phyloP scores from a whole-genome alignment of 2,113 vertebrate genomes.

The Glaucidium brasilianum region DNA sequence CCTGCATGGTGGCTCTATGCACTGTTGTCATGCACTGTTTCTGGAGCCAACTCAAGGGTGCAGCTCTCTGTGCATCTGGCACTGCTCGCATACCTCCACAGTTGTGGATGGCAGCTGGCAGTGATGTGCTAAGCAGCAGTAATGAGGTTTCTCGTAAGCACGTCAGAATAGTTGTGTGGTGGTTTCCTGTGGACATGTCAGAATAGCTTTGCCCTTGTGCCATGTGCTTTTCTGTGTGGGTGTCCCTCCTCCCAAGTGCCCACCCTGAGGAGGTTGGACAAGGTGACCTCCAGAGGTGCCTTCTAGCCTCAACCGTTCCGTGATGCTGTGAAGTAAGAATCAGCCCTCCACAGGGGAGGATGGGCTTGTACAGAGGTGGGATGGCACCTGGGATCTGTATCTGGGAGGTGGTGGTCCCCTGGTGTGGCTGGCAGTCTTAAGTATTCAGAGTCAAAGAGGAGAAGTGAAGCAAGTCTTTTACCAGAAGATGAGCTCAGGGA shows the following conservation, averaged over 20 bases:
- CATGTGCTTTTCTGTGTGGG: neutral
- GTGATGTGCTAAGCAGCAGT: neutral
- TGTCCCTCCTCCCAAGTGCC: neutral
- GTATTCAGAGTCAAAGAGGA: neutral
- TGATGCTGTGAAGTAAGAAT: neutral
- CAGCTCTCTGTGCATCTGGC: neutral
- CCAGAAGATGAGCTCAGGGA: neutral
- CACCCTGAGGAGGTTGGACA: neutral
- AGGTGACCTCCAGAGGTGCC: neutral
- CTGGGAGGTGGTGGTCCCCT: neutral
- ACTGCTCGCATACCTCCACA: neutral
- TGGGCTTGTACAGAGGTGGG: fast-evolving
- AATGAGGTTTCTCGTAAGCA: fast-evolving
- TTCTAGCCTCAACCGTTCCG: neutral
- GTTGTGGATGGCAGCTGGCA: neutral
- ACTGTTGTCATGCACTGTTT: neutral
- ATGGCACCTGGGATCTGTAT: neutral
- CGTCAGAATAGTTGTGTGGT: neutral
- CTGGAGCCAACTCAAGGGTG: neutral
- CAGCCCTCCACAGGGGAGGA: neutral
- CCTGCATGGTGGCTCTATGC: fast-evolving
- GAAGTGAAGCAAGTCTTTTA: neutral
- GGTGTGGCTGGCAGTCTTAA: neutral
- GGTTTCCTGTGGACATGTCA: neutral
- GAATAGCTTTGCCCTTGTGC: neutral